These are phyloP conservation scores for Chaunax sp. DNA, from an alignment of 2,797 vertebrate genomes.

Conservation along the genomic window DNA sequence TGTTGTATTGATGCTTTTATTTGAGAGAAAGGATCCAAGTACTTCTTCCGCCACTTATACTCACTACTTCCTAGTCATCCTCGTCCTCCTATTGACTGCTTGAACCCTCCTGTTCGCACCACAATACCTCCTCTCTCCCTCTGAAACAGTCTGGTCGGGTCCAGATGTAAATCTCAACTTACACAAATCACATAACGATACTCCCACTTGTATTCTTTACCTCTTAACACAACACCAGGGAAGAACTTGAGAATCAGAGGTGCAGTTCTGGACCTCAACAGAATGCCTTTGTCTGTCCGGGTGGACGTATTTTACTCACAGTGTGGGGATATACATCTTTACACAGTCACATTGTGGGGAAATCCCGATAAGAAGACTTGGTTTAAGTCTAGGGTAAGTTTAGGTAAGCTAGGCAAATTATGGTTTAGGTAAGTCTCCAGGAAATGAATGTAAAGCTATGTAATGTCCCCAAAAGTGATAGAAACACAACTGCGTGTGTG, in stretches of 20 bases:
- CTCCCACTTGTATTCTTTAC: conserved; percentile 74
- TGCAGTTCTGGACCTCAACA: conserved; percentile 58
- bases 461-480: no score
- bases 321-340: no score
- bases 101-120: conserved; percentile 30
- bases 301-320: no score
- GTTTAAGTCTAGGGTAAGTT: no score
- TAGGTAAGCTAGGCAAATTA: no score
- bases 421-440: no score
- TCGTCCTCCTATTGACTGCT: conserved; percentile 50
- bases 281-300: conserved; percentile 62
- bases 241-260: conserved; percentile 68
- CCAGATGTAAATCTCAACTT: conserved; percentile 71
- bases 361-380: not conserved
- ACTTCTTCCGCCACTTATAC: no score
- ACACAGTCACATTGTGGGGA: conserved; percentile 2
- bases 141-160: conserved; percentile 36
- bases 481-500: conserved; percentile 11
- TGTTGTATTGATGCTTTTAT: not conserved
- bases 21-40: no score
- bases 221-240: conserved; percentile 70
- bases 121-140: conserved; percentile 27
- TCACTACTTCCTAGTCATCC: no score
- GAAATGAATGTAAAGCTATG: no score
- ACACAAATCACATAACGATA: conserved; percentile 63